Conservation (phyloP, 2,888 invertebrate genomes). For the Hypomecis punctinalis region DNA sequence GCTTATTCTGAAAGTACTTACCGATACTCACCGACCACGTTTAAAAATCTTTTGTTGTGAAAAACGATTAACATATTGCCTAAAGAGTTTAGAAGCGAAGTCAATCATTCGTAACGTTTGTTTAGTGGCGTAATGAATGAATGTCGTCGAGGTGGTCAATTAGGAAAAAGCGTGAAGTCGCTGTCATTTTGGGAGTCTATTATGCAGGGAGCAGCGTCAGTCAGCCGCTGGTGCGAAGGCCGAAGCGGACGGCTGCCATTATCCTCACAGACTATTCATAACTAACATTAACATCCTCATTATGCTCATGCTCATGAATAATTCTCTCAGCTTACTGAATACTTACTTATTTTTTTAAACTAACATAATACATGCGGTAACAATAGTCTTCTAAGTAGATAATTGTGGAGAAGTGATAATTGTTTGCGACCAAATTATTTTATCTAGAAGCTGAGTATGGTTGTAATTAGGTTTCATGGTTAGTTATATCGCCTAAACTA, state of each 20-base stretch:
- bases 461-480: slow-evolving; percentile 11
- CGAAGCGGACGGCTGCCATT: slow-evolving; percentile 67
- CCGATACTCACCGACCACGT: slow-evolving; percentile 24
- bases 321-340: slow-evolving; percentile 60
- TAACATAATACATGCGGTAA: slow-evolving; percentile 32
- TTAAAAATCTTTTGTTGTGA: slow-evolving; percentile 56
- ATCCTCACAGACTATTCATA: slow-evolving; percentile 65
- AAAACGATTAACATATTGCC: slow-evolving; percentile 63
- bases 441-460: slow-evolving; percentile 20
- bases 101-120: slow-evolving; percentile 72
- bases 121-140: slow-evolving; percentile 68
- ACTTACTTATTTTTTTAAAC: slow-evolving; percentile 50
- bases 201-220: slow-evolving; percentile 54
- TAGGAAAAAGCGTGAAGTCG: slow-evolving; percentile 78
- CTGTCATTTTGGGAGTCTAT: slow-evolving; percentile 77
- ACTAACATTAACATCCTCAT: slow-evolving; percentile 75
- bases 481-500: background rate
- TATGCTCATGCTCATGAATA: slow-evolving; percentile 73
- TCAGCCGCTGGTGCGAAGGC: slow-evolving; percentile 74
- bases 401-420: slow-evolving; percentile 23
- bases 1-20: slow-evolving; percentile 37
- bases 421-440: slow-evolving; percentile 28
- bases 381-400: slow-evolving; percentile 24
- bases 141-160: slow-evolving; percentile 78
- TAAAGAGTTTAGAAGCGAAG: slow-evolving; percentile 61